phyloP scores from a whole-genome alignment of 2,113 vertebrate species.

The Ammodytes marinus region DNA sequence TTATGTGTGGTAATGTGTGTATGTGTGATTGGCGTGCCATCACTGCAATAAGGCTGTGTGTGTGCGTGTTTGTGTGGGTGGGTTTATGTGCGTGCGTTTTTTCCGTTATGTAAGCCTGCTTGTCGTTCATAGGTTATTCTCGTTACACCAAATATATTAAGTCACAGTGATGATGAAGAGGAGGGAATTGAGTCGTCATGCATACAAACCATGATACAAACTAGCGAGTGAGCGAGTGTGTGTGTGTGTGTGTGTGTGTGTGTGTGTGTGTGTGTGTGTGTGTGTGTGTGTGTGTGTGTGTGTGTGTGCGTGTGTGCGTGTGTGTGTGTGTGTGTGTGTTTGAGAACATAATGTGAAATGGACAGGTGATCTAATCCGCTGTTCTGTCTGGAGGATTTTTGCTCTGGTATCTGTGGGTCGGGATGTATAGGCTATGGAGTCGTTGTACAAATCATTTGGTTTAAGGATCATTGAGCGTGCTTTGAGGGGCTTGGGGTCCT shows the following conservation, averaged over 20 bases:
- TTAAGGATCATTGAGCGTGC: constrained; percentile 1
- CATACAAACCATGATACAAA: constrained; percentile 14
- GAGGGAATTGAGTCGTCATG: constrained; percentile 6
- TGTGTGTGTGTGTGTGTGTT: background rate
- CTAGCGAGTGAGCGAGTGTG: no score
- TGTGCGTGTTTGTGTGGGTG: constrained; percentile 3
- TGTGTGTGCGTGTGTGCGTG: background rate
- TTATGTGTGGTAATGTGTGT: constrained; percentile 1
- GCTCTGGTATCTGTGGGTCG: background rate
- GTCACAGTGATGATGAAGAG: constrained; percentile 33
- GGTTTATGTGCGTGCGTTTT: constrained; percentile 26
- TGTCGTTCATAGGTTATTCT: constrained; percentile 35
- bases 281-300: constrained; percentile 30
- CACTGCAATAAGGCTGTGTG: constrained; percentile 34
- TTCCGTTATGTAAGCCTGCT: constrained; percentile 59
- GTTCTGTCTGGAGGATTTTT: background rate
- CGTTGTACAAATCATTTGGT: background rate
- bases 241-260: no score
- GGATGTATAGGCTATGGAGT: background rate
- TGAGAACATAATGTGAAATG: constrained; percentile 4
- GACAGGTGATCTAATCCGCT: constrained; percentile 44
- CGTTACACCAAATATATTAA: constrained; percentile 16
- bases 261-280: background rate
- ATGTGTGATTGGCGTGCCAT: constrained; percentile 37
- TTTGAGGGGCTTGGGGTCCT: constrained; percentile 7